Evolutionary conservation across 2,113 vertebrate genomes (phyloP), one percentile per base, ranked within the genome.

Genomic region (Microtus pennsylvanicus): DNA sequence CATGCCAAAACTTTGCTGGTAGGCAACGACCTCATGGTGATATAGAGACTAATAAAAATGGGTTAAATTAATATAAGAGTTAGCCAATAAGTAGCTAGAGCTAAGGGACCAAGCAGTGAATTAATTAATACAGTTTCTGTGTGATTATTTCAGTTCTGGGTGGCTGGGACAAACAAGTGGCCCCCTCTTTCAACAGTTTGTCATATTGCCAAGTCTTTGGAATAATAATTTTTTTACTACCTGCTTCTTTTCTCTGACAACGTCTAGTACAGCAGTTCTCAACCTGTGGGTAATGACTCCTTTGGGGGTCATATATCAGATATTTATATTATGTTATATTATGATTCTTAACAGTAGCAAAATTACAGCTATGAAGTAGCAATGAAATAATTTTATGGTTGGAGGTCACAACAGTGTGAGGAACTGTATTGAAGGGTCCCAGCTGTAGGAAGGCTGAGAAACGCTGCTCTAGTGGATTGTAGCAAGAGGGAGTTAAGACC

Each of bases 121-220:
- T 17, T 55, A 55, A 55, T 17, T 55, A 55, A 55, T 58, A 19
- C 0, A 58, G 17, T 58, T 58, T 58, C 55, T 19, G 55, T 58
- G 55, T 58, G 55, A 19, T 58, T 58, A 58, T 58, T 58, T 19
- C 17, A 0, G 17, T 58, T 58, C 55, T 58, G 55, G 55, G 55
- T 0, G 1, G 5, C 55, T 1, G 55, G 55, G 55, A 58, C 5
- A 0, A 58, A 58, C 55, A 58, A 58, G 5, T 58, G 55, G 55
- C 17, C 55, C 55, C 55, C 17, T 58, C 17, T 19, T 58, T 13
- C 55, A 58, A 58, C 55, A 58, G 72, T 1, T 35, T 87, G 38
- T 19, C 14, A 12, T 38, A 12, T 35, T 83, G n/a, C 22, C 1
- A 89, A 90, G 35, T 50, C 3, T 77, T 87, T 87, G 74, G 63